These are phyloP conservation scores for Heliornis fulica DNA, from an alignment of 2,113 vertebrate genomes.

Conservation along the genomic window DNA sequence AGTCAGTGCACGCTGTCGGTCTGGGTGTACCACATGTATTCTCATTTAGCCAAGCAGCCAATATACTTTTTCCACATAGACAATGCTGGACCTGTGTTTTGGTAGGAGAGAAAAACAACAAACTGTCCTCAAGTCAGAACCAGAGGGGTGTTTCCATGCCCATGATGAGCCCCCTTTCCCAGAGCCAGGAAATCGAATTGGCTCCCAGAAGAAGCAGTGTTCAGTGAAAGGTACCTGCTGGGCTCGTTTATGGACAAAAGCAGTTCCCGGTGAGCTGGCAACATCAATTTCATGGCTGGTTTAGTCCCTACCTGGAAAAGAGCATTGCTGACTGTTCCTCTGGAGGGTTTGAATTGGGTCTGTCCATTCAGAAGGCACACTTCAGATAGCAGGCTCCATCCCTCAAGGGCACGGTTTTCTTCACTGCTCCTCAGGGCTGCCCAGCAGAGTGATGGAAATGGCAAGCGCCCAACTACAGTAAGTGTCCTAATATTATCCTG, in stretches of 20 bases:
- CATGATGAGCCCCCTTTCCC: not conserved
- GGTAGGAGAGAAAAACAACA: not conserved
- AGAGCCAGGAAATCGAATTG: not conserved
- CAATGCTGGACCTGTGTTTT: not conserved
- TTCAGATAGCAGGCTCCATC: not conserved
- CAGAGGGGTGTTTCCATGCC: not conserved
- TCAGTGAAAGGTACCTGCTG: not conserved
- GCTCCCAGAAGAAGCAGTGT: not conserved
- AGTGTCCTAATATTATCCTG: not conserved
- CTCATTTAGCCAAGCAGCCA: not conserved
- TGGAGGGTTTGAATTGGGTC: not conserved
- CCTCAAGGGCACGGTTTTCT: not conserved
- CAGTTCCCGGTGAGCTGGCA: not conserved
- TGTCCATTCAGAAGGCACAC: not conserved
- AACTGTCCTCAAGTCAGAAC: not conserved
- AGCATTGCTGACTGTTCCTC: not conserved
- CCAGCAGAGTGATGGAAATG: not conserved
- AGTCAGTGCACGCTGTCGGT: rapidly evolving
- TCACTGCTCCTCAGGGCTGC: not conserved
- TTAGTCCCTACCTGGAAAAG: not conserved
- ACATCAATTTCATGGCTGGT: not conserved
- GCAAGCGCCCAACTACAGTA: not conserved
- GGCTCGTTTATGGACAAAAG: not conserved
- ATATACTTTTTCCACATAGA: not conserved
- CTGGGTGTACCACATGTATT: not conserved